Conservation (phyloP, 2,113 vertebrate genomes). For the Egretta garzetta region DNA sequence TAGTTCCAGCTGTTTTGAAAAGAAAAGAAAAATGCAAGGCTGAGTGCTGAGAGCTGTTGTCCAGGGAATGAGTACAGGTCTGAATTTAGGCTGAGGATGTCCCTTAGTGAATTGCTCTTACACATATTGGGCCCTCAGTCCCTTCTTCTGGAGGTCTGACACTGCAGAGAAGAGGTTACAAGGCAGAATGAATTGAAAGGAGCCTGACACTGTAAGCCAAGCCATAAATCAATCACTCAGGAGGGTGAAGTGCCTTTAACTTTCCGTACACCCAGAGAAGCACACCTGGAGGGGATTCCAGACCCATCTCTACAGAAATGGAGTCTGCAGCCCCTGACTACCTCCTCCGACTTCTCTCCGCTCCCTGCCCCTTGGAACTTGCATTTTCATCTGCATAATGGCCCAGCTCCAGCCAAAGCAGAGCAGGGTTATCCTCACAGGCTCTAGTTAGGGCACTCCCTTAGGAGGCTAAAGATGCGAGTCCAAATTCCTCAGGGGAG, state of each 20-base stretch:
- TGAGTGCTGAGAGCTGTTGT: neutral
- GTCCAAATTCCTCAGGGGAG: neutral
- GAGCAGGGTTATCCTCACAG: neutral
- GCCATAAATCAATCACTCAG: neutral
- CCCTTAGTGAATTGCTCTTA: neutral
- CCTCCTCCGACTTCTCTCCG: neutral
- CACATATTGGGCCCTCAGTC: neutral
- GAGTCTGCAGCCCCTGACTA: neutral
- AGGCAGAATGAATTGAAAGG: neutral
- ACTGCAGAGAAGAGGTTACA: neutral
- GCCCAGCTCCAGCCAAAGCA: neutral
- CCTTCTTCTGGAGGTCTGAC: neutral
- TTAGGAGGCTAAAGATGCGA: neutral
- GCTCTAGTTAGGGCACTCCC: neutral
- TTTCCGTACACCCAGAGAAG: neutral
- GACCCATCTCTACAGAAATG: rapidly evolving
- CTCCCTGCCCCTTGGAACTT: neutral
- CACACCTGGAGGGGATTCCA: neutral
- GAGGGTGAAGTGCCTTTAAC: neutral
- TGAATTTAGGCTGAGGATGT: neutral
- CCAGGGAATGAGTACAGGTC: neutral
- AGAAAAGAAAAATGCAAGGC: neutral
- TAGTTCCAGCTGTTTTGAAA: neutral
- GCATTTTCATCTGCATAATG: neutral
- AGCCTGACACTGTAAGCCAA: neutral